Base-by-base conservation (phyloP, 2,113 vertebrate genomes). In the Dipodomys ordii region DNA sequence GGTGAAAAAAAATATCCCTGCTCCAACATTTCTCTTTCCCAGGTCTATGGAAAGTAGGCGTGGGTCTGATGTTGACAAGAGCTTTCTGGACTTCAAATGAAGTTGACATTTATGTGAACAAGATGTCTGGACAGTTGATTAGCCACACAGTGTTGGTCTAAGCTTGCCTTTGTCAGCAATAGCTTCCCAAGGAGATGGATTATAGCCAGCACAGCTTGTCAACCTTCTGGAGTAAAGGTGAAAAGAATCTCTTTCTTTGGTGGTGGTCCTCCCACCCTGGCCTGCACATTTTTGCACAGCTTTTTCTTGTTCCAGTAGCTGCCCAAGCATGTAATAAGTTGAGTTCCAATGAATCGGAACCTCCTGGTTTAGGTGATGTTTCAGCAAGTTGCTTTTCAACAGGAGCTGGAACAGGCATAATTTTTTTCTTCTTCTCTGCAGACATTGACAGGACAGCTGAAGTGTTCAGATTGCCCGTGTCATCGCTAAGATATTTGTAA, bases 341-440 rank as follows among this genome's bases (percentile, higher is more conserved):
- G 96, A 97, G 83, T 95, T 97, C 53, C 4, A 1, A 15, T 82
- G 94, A 94, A 60, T 65, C 95, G 93, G 86, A 92, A 97, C 93
- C 35, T 88, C 87, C 87, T 96, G 73, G 92, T 94, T 94, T 44
- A 93, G 92, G 82, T 94, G 95, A 92, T 88, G 77, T 94, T 97
- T 98, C 96, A 96, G 92, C 95, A 96, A 96, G 87, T 89, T 84
- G 60, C 72, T 96, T 92, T 95, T 92, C 74, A 73, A 11, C 18
- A 84, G 44, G 80, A 90, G 86, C 71, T 95, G 22, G 83, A 69
- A 96, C 97, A 97, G 92, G 90, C 93, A 68, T 95, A 76, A 32
- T 16, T 46, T 15, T 79, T n/a, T 92, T 87, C 78, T 80, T 65
- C 79, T 39, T 77, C 94, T 86, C 39, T 39, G 39, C 57, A 88